phyloP scores from a whole-genome alignment of 2,888 invertebrate genomes.

The Gasteruption jaculator region DNA sequence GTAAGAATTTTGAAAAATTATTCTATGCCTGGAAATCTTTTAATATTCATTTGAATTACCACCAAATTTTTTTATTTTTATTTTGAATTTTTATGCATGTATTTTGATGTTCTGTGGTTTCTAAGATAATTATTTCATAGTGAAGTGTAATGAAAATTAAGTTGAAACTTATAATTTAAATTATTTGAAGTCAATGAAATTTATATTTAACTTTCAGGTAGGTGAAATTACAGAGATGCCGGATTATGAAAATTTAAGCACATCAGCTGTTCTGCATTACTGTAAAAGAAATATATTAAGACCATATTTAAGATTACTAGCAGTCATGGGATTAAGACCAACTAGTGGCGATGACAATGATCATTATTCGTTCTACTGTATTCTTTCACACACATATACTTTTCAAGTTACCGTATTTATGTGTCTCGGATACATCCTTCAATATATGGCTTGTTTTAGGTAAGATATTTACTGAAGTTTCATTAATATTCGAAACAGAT shows the following conservation, averaged over 20 bases:
- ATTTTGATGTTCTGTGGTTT: constrained; percentile 3
- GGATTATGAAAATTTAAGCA: constrained; percentile 65
- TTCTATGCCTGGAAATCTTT: not conserved
- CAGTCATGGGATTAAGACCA: constrained; percentile 72
- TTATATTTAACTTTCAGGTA: constrained; percentile 53
- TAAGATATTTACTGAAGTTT: constrained; percentile 32
- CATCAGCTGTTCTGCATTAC: constrained; percentile 73
- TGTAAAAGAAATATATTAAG: constrained; percentile 78
- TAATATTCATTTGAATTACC: too few species aligned
- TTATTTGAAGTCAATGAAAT: constrained; percentile 12
- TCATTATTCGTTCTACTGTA: constrained; percentile 58
- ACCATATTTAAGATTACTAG: constrained; percentile 71
- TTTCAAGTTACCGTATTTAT: constrained; percentile 64
- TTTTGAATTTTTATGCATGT: constrained; percentile 6
- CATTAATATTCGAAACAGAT: too few species aligned
- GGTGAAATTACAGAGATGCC: constrained; percentile 69
- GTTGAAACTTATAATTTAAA: constrained; percentile 6
- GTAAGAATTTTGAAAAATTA: constrained; percentile 27
- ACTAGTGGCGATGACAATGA: constrained; percentile 61
- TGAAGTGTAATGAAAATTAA: constrained; percentile 6
- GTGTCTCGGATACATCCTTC: constrained; percentile 68
- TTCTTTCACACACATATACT: constrained; percentile 66
- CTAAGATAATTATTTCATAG: constrained; percentile 2
- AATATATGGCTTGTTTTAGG: constrained; percentile 78
- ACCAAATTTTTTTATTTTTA: not conserved